Percentiles rank a stretch among this genome's conserved stretches.
These are phyloP conservation scores for Dendrolimus pini DNA, from an alignment of 2,888 invertebrate genomes.

Conservation along the genomic window DNA sequence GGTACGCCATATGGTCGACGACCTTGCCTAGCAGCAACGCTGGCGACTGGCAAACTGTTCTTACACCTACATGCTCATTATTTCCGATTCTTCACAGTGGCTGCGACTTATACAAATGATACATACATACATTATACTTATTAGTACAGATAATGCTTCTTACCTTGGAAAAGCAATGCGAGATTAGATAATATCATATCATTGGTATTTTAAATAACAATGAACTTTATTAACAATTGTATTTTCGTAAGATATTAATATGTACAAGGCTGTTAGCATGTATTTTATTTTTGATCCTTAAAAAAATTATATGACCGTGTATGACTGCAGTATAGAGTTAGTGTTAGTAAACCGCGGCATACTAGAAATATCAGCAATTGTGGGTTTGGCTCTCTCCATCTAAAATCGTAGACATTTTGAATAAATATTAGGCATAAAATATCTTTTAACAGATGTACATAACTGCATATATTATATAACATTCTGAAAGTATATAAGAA, in stretches of 20 bases:
- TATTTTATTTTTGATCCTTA: slow-evolving; percentile 4
- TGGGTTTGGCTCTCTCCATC: no score
- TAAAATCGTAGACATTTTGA: no score
- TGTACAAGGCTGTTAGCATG: slow-evolving; percentile 9
- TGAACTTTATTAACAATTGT: slow-evolving; percentile 26
- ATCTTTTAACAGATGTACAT: no score
- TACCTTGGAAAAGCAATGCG: slow-evolving; percentile 14
- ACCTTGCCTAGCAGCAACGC: slow-evolving; percentile 41
- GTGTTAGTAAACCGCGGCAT: no score
- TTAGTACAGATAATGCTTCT: not conserved
- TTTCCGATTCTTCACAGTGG: slow-evolving; percentile 38
- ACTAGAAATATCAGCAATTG: no score
- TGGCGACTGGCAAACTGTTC: slow-evolving; percentile 46
- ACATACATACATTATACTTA: not conserved
- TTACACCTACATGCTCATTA: slow-evolving; percentile 42
- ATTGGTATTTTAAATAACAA: slow-evolving; percentile 23
- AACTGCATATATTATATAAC: no score
- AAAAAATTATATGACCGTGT: no score
- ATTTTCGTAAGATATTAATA: slow-evolving; percentile 5
- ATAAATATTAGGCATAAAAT: no score
- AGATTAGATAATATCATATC: slow-evolving; percentile 26
- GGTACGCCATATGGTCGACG: slow-evolving; percentile 61
- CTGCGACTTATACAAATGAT: slow-evolving; percentile 1
- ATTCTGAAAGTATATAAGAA: no score
- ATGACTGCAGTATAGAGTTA: no score